Evolutionary conservation across 1,140 invertebrate genomes (phyloP), one percentile per base, ranked within the genome.

Genomic region (Meloidogyne hapla): DNA sequence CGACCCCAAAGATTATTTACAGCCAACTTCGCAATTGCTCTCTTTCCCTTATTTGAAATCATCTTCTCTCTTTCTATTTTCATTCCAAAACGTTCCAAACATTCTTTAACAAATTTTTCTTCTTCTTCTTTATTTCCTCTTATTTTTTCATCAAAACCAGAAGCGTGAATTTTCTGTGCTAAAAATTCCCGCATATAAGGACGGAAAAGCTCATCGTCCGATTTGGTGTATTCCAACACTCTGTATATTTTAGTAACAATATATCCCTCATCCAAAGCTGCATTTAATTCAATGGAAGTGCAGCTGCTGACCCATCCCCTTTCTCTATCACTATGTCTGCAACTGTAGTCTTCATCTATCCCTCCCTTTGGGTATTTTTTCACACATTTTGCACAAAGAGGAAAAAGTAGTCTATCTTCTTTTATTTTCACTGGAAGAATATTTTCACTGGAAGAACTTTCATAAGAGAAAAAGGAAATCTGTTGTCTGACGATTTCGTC

Each of bases 261-360:
- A 23, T 71, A 71, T 18, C 69, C 69, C 18, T 71, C 40, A 1
- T 40, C 26, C 8, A 71, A 40, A 9, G 69, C 69, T 64, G 26
- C 69, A 26, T 71, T 40, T 33, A 71, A 13, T 62, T 71, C 69
- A 5, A 71, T 48, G 21, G 42, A 66, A 26, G 69, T 71, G 26
- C 26, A 26, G 28, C 26, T 71, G 6, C 26, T 56, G 6, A 71
- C 69, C 69, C 69, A 71, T n/a, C 69, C 69, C 8, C 69, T 13
- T 64, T 71, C 18, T n/a, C 45, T 45, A 25, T 71, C 69, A 3
- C n/a, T 21, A 25, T 71, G 69, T 1, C 64, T 68, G n/a, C 69
- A 71, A n/a, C n/a, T 40, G 4, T 71, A 71, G 18, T 71, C 42
- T 6, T 71, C 69, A 6, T 66, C 6, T n/a, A 56, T 64, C 8